Percentiles rank a stretch among this genome's conserved stretches.
Conservation (phyloP, 1,140 invertebrate species). For the Caenorhabditis tropicalis region DNA sequence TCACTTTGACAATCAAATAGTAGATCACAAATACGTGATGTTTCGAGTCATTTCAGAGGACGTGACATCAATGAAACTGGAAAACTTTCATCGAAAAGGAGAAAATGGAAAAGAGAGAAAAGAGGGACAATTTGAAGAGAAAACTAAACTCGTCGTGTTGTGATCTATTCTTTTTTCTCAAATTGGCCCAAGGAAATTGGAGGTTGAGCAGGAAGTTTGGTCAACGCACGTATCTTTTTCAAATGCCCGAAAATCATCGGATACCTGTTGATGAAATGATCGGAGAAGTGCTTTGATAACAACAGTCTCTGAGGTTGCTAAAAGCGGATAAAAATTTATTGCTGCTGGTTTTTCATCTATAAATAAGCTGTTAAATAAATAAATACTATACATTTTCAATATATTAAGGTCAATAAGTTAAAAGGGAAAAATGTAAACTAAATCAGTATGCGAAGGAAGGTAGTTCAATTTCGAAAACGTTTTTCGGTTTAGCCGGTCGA, state of each 20-base stretch:
- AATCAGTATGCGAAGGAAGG: conserved; percentile 55
- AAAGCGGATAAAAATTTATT: not conserved
- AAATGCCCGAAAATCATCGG: not conserved
- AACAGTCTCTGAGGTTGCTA: no score
- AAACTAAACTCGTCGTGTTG: conserved; percentile 29
- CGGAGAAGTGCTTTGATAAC: no score
- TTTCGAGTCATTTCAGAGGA: not conserved
- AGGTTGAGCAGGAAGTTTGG: conserved; percentile 24
- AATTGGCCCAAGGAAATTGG: conserved; percentile 38
- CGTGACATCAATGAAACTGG: not conserved
- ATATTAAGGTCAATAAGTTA: conserved; percentile 33
- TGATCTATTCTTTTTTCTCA: conserved; percentile 22
- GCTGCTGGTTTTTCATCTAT: not conserved
- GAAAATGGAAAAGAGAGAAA: not conserved
- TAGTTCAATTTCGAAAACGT: conserved; percentile 51
- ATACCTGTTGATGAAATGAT: not conserved
- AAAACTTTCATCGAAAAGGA: not conserved
- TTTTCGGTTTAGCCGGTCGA: conserved; percentile 50
- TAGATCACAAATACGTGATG: not conserved
- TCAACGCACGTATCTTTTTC: conserved; percentile 23
- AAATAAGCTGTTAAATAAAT: not conserved
- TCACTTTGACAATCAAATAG: not conserved
- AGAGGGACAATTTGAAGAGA: not conserved
- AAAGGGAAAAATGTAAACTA: not conserved
- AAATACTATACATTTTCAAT: not conserved